These are phyloP conservation scores for Montipora capricornis DNA, from an alignment of 64 coral and sea anemone genomes.

Conservation along the genomic window DNA sequence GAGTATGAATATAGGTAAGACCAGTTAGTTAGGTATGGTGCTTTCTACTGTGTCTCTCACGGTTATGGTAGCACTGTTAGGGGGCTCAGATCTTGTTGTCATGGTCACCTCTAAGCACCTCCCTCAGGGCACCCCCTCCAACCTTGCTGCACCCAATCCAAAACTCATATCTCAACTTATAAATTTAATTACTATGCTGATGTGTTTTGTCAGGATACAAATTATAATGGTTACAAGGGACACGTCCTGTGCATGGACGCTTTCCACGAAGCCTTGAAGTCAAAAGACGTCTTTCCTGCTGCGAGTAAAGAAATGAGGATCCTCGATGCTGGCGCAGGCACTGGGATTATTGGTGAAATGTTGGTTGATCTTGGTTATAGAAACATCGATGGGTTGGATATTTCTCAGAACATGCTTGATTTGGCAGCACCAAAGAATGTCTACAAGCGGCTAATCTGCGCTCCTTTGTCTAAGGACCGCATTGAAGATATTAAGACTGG, in stretches of 20 bases:
- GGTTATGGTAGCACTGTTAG: too few species aligned
- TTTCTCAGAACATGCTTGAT: slow-evolving; percentile 61
- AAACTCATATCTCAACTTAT: too few species aligned
- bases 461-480: slow-evolving; percentile 19
- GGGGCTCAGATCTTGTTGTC: too few species aligned
- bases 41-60: too few species aligned
- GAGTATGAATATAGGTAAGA: too few species aligned
- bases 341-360: slow-evolving; percentile 49
- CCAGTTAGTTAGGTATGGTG: too few species aligned
- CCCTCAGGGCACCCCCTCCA: too few species aligned
- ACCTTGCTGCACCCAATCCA: too few species aligned
- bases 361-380: slow-evolving; percentile 53
- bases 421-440: slow-evolving; percentile 35
- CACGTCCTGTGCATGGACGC: slow-evolving; percentile 25
- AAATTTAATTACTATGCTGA: too few species aligned
- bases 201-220: not conserved
- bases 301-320: not conserved
- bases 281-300: not conserved
- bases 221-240: slow-evolving; percentile 9
- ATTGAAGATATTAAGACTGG: slow-evolving; percentile 42
- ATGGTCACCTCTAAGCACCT: too few species aligned
- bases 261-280: slow-evolving; percentile 15
- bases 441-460: slow-evolving; percentile 68
- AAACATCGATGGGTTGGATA: slow-evolving; percentile 63
- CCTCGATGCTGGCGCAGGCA: slow-evolving; percentile 61